Conservation (phyloP, 2,888 invertebrate species). For the Andrena praecox region DNA sequence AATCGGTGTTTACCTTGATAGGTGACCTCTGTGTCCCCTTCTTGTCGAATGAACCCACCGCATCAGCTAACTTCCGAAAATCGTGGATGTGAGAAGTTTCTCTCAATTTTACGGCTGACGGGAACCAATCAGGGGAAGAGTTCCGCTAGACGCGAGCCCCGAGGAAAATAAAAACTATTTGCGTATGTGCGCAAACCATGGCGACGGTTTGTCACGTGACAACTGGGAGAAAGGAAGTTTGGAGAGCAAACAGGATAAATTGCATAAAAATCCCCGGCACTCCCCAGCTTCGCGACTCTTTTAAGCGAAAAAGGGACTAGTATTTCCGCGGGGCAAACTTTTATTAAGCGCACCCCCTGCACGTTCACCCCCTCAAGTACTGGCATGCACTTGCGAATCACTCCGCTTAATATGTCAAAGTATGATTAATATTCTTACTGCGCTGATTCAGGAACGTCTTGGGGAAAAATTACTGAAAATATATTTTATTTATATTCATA, state of each 20-base stretch:
- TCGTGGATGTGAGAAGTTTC: constrained; percentile 49
- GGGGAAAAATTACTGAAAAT: too few relatives aligned
- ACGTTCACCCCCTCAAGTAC: too few relatives aligned
- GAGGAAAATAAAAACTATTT: neutral
- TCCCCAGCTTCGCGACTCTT: neutral
- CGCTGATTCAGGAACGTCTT: too few relatives aligned
- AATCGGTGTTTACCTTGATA: constrained; percentile 79
- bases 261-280: neutral
- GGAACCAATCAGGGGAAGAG: constrained; percentile 41
- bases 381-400: too few relatives aligned
- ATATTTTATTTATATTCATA: too few relatives aligned
- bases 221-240: neutral
- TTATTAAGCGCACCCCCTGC: neutral
- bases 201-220: constrained; percentile 2
- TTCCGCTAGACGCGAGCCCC: constrained; percentile 4
- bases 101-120: constrained; percentile 52
- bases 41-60: constrained; percentile 38
- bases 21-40: constrained; percentile 59
- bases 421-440: too few relatives aligned
- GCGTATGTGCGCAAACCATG: neutral
- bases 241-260: neutral
- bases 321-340: neutral
- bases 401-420: too few relatives aligned
- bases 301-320: neutral
- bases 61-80: constrained; percentile 59